Evolutionary conservation across 2,113 vertebrate species (phyloP), one percentile per base, ranked within the genome.

Genomic region (Aspidoscelis tigris): DNA sequence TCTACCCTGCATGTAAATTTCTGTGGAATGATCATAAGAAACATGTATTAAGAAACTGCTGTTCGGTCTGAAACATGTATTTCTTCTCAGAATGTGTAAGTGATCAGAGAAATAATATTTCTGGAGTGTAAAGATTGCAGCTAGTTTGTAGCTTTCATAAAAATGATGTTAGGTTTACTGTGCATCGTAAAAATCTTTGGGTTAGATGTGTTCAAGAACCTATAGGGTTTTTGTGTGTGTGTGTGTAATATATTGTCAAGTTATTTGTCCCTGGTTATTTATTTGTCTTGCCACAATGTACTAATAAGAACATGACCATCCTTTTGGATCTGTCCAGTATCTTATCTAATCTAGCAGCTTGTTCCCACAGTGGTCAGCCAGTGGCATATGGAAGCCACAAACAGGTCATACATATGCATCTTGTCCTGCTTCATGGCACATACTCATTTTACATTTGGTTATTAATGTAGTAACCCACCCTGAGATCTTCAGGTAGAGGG

Each of bases 151-250:
- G 55, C 66, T 83, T 76, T 64, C 72, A 1, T 84, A 76, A 26
- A 50, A 58, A 71, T 71, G 71, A 2, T 61, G 20, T 76, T 11
- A 69, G 74, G 64, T 65, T 74, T 71, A 76, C 83, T 78, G n/a
- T 39, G 1, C 20, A 5, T 75, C 68, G 73, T 72, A 71, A 76
- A 71, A 71, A 76, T 83, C 76, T 70, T 77, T 84, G 85, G 78
- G 84, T 70, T 88, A 87, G 81, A 80, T 84, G 80, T 90, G 2
- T 88, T 81, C 79, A 65, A 18, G 47, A 66, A 10, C 26, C 43
- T 90, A 87, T 88, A 44, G 47, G 1, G 91, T 90, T 89, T 22
- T 33, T n/a, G 50, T n/a, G n/a, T n/a, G n/a, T 33, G 33, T 33
- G 33, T 33, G 33, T 33, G 33, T 43, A 44, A 39, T 76, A 7